Evolutionary conservation across 1,140 invertebrate genomes (phyloP), one percentile per base, ranked within the genome.

Genomic region (Brachionus koreanus): DNA sequence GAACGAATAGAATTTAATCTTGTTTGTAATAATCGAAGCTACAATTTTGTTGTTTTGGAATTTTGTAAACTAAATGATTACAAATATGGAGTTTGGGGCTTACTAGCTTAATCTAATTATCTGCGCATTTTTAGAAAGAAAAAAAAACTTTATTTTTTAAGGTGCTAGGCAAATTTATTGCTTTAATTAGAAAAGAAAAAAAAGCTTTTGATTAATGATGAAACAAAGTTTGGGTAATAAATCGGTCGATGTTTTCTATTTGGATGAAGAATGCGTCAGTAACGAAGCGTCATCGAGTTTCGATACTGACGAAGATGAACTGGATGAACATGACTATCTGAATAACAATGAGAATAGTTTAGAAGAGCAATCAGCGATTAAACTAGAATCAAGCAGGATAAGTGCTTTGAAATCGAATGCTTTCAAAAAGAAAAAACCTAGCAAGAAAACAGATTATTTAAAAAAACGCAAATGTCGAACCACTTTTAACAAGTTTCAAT

Each of bases 41-140:
- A 57, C 49, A 57, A 57, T 23, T 57, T 57, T 65, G 10, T 46
- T 33, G 63, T 65, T 65, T 33, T 35, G 65, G 6, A 16, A 69
- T 69, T 43, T 37, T 57, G 49, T 9, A 9, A 57, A 23, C 35
- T 67, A 67, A n/a, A 67, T n/a, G 35, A 67, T 35, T 67, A 33
- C 35, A 67, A 67, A 67, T 67, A 67, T 67, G 63, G 63, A 67
- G 63, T 67, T 67, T 67, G n/a, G 5, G 25, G 63, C 63, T 67
- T 67, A 35, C n/a, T 67, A 33, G 25, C 35, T 23, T n/a, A 67
- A 57, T 57, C 16, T 25, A 57, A 57, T 57, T 57, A 57, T 57
- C 49, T 57, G 49, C 49, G 49, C 16, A 19, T 57, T 57, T 7
- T 57, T 7, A 67, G 25, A 67, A 67, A 35, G 12, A 1, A 5